Evolutionary conservation across 2,888 invertebrate genomes (phyloP), one percentile per base, ranked within the genome.

Genomic region (Mycogona germanica): DNA sequence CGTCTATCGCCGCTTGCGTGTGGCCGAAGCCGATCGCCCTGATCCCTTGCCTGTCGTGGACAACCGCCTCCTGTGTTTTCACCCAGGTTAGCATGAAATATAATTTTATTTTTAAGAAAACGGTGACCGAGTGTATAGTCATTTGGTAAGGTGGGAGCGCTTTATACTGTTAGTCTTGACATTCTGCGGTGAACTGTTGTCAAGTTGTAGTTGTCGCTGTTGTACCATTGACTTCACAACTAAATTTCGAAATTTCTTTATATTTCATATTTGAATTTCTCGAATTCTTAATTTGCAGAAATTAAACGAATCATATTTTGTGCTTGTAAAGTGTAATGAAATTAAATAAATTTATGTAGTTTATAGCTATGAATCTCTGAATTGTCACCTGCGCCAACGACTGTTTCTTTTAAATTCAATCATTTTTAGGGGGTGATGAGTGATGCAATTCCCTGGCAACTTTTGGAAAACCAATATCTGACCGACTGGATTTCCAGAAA

Each of bases 41-140:
- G 56, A 84, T 96, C 21, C 97, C 98, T 42, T 97, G 96, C 67
- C 75, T 98, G 30, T 95, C 96, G 0, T 96, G 96, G 93, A 91
- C 92, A 2, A 93, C 96, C 7, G 97, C 97, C 9, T 87, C 96
- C 1, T 82, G 87, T 46, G 95, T 93, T 42, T 98, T 96, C 70
- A 89, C 96, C 41, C 80, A 86, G 75, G 86, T 84, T 73, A 60
- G 50, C 51, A n/a, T 14, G 26, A 6, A 2, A 40, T 23, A 40
- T 6, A 23, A 40, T 5, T 23, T 21, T 21, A 41, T 19, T 17
- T 41, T 41, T 14, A 41, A 41, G 14, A 12, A 25, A 17, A 12
- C 14, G 2, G 14, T 2, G 19, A 41, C n/a, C n/a, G n/a, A n/a
- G n/a, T n/a, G n/a, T n/a, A n/a, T n/a, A n/a, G n/a, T n/a, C n/a